Evolutionary conservation across 1,140 invertebrate genomes (phyloP).

Genomic region (Ridgeia piscesae): DNA sequence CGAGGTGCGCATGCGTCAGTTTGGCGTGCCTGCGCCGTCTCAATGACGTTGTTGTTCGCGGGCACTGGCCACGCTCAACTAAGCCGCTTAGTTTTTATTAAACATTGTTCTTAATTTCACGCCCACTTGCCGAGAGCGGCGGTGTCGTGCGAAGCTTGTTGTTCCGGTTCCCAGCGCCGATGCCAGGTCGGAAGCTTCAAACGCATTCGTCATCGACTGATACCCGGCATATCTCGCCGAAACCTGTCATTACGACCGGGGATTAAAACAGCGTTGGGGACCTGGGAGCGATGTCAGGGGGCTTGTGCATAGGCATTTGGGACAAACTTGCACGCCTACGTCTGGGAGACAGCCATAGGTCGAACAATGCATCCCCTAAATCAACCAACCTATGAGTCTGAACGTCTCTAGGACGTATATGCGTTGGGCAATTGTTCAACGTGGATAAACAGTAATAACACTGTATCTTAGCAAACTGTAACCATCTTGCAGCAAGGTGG

Average conservation of each 20-base stretch:
- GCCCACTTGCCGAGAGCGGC: neutral
- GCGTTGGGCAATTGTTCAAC: too few species aligned
- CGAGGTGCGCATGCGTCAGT: neutral
- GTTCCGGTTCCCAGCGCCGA: neutral
- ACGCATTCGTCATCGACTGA: neutral
- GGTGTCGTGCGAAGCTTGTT: neutral
- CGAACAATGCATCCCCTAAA: too few species aligned
- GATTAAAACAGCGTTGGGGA: neutral
- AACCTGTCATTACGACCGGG: neutral
- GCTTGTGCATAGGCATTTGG: neutral
- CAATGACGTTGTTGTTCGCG: neutral
- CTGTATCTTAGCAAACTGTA: too few species aligned
- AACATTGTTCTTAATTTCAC: neutral
- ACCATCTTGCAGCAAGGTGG: too few species aligned
- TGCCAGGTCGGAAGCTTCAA: neutral
- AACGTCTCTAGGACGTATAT: too few species aligned
- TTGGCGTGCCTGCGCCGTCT: neutral
- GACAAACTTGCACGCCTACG: neutral
- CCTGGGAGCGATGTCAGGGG: neutral
- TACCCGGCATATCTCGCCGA: neutral
- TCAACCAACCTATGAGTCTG: too few species aligned
- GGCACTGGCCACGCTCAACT: neutral
- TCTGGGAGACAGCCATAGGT: too few species aligned
- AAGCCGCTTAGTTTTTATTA: constrained; percentile 6
- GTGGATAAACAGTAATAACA: too few species aligned